phyloP scores from a whole-genome alignment of 1,140 invertebrate genomes.

The Micrasema longulum region DNA sequence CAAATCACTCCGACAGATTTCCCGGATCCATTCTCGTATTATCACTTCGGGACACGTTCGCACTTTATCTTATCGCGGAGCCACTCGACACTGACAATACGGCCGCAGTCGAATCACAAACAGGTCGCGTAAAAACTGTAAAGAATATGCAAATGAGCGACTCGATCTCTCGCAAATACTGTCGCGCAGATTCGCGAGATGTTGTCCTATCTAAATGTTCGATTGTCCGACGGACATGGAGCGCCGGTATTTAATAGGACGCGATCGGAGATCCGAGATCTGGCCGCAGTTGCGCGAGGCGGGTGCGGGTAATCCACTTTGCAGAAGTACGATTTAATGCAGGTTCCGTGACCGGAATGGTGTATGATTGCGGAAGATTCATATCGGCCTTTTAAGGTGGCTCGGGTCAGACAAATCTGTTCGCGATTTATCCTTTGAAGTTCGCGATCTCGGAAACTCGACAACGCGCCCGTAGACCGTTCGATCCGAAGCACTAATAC shows the following conservation, averaged over 20 bases:
- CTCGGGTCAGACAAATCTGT: slow-evolving; percentile 16
- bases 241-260: slow-evolving; percentile 13
- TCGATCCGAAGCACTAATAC: slow-evolving; percentile 4
- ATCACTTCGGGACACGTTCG: not conserved
- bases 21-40: not conserved
- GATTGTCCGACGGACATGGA: slow-evolving; percentile 4
- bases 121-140: slow-evolving; percentile 9
- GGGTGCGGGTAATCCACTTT: slow-evolving; percentile 22
- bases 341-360: slow-evolving; percentile 24
- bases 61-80: slow-evolving; percentile 19
- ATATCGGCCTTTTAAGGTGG: slow-evolving; percentile 16
- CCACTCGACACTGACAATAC: slow-evolving; percentile 8
- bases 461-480: slow-evolving; percentile 2
- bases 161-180: not conserved
- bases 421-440: slow-evolving; percentile 21
- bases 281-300: not conserved
- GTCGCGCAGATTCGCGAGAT: not conserved
- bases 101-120: not conserved
- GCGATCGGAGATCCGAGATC: slow-evolving; percentile 9
- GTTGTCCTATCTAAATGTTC: not conserved
- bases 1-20: not conserved
- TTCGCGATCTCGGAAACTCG: slow-evolving; percentile 12
- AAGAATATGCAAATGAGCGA: slow-evolving; percentile 12
- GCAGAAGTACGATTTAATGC: slow-evolving; percentile 22
- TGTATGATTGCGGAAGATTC: slow-evolving; percentile 31